phyloP scores from a whole-genome alignment of 2,888 invertebrate genomes.

The Acrobasis repandana region DNA sequence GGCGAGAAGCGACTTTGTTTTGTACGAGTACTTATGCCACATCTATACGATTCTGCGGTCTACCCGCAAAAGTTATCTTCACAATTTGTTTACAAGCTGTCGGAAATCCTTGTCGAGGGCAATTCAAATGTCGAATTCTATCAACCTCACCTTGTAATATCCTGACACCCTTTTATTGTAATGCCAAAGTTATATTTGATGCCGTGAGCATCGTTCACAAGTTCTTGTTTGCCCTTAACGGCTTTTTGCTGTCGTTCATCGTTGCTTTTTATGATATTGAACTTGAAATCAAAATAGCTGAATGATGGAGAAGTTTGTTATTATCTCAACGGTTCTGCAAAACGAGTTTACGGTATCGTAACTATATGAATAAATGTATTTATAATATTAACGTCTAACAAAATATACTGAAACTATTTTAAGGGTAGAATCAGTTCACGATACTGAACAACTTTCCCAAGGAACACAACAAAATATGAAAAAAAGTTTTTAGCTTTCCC shows the following conservation, averaged over 20 bases:
- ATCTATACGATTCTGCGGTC: neutral
- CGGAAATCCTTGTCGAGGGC: constrained; percentile 6
- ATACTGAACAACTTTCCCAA: too few relatives aligned
- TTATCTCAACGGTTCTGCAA: too few relatives aligned
- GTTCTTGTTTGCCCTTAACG: neutral
- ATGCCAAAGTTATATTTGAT: constrained; percentile 10
- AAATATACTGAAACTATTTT: too few relatives aligned
- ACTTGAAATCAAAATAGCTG: neutral
- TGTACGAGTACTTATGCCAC: too few relatives aligned
- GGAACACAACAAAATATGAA: too few relatives aligned
- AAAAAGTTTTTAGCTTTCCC: too few relatives aligned
- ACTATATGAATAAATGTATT: too few relatives aligned
- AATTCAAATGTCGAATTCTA: constrained; percentile 8
- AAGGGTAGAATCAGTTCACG: too few relatives aligned
- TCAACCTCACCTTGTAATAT: neutral
- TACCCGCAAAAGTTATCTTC: constrained; percentile 10
- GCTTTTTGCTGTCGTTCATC: neutral
- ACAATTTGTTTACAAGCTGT: constrained; percentile 18
- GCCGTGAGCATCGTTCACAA: neutral
- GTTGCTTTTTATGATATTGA: neutral
- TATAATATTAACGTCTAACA: too few relatives aligned
- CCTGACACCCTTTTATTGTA: constrained; percentile 13
- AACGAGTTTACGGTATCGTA: neutral
- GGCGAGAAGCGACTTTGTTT: too few relatives aligned
- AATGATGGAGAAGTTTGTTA: too few relatives aligned